These are phyloP conservation scores for Aphidoletes aphidimyza DNA, from an alignment of 2,888 invertebrate genomes.

Conservation along the genomic window DNA sequence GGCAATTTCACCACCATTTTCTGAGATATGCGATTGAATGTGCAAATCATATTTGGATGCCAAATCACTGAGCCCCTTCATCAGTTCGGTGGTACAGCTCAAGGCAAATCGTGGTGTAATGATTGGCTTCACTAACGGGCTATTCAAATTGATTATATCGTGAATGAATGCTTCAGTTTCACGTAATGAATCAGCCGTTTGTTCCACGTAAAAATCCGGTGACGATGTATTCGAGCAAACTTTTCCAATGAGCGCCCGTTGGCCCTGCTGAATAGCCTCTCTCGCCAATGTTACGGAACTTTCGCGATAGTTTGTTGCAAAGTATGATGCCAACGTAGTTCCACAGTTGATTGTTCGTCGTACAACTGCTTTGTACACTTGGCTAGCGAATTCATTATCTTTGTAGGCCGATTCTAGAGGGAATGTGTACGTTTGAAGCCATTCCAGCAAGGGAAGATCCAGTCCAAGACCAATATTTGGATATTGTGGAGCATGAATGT, in stretches of 20 bases:
- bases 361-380: conserved; percentile 83
- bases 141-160: conserved; percentile 67
- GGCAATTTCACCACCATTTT: conserved; percentile 79
- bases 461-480: conserved; percentile 86
- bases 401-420: conserved; percentile 80
- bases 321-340: conserved; percentile 91
- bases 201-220: conserved; percentile 63
- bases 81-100: conserved; percentile 78
- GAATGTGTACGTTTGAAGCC: conserved; percentile 88
- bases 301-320: conserved; percentile 80
- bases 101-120: conserved; percentile 89
- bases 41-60: conserved; percentile 75
- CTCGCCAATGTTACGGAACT: conserved; percentile 78
- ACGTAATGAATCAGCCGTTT: background rate
- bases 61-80: conserved; percentile 75
- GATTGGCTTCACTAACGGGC: conserved; percentile 77
- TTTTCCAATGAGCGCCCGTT: conserved; percentile 89
- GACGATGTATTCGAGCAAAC: conserved; percentile 68
- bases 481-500: conserved; percentile 90
- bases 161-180: conserved; percentile 1
- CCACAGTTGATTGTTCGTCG: conserved; percentile 78
- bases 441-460: conserved; percentile 82
- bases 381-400: conserved; percentile 75
- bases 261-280: conserved; percentile 74
- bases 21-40: conserved; percentile 89